These are phyloP conservation scores for Rhagium mordax DNA, from an alignment of 2,888 invertebrate genomes.

Conservation along the genomic window DNA sequence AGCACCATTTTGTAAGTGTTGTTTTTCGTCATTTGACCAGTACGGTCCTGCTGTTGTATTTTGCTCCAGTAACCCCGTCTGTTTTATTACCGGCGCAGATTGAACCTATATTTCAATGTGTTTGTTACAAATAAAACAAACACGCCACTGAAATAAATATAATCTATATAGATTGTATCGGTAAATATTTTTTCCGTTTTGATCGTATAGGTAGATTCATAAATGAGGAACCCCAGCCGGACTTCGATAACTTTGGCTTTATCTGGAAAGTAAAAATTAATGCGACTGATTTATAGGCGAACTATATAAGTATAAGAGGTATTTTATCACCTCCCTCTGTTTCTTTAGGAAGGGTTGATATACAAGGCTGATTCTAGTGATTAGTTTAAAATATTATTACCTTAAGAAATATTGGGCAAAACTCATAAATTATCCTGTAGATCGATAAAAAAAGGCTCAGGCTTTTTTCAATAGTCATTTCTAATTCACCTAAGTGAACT, in stretches of 20 bases:
- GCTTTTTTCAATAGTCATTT: too few relatives aligned
- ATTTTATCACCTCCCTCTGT: too few relatives aligned
- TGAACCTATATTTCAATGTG: slow-evolving; percentile 22
- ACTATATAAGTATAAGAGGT: background rate
- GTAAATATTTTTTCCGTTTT: slow-evolving; percentile 15
- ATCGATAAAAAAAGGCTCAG: too few relatives aligned
- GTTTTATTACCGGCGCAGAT: slow-evolving; percentile 25
- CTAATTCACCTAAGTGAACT: too few relatives aligned
- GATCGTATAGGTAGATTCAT: slow-evolving; percentile 28
- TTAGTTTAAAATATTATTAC: too few relatives aligned
- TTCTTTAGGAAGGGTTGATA: too few relatives aligned
- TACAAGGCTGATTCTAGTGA: too few relatives aligned
- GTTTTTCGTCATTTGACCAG: background rate
- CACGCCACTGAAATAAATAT: slow-evolving; percentile 29
- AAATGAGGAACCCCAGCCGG: background rate
- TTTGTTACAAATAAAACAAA: slow-evolving; percentile 24
- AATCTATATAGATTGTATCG: slow-evolving; percentile 24
- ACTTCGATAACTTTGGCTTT: background rate
- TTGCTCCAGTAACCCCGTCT: slow-evolving; percentile 22
- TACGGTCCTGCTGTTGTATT: slow-evolving; percentile 14
- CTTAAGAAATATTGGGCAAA: too few relatives aligned
- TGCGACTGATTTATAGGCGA: background rate
- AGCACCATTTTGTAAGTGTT: too few relatives aligned
- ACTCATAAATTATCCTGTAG: too few relatives aligned
- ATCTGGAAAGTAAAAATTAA: background rate